These are phyloP conservation scores for Aspidapion aeneum DNA, from an alignment of 2,888 invertebrate genomes.

Conservation along the genomic window DNA sequence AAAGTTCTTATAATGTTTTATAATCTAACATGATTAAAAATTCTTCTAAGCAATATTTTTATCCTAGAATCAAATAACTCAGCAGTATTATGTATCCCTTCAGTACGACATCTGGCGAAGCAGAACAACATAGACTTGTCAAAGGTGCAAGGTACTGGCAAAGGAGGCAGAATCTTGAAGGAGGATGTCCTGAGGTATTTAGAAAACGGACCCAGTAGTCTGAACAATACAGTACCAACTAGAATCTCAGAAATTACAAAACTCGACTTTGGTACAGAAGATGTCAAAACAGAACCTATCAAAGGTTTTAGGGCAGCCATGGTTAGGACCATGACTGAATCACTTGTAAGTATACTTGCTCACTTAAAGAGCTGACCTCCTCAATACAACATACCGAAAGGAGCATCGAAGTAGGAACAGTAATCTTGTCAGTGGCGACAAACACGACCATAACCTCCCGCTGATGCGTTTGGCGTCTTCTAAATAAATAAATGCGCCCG, in stretches of 20 bases:
- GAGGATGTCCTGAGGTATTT: slow-evolving; percentile 84
- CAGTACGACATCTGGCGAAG: slow-evolving; percentile 89
- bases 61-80: not conserved
- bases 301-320: slow-evolving; percentile 87
- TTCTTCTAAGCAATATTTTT: no score
- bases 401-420: no score
- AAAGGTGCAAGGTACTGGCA: slow-evolving; percentile 75
- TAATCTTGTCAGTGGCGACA: no score
- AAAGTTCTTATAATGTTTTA: no score
- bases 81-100: slow-evolving; percentile 66
- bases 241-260: slow-evolving; percentile 23
- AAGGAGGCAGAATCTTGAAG: slow-evolving; percentile 87
- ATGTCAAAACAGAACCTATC: slow-evolving; percentile 55
- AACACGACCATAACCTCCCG: no score
- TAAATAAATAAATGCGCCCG: no score
- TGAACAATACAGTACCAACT: slow-evolving; percentile 6
- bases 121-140: slow-evolving; percentile 80
- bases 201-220: slow-evolving; percentile 35
- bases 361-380: no score
- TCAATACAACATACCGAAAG: no score
- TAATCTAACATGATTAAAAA: no score
- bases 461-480: no score
- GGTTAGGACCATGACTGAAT: slow-evolving; percentile 92
- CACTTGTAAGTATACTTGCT: slow-evolving; percentile 57
- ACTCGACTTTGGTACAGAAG: not conserved